These are phyloP conservation scores for Chloropsis hardwickii DNA, from an alignment of 2,113 vertebrate species.

Conservation along the genomic window DNA sequence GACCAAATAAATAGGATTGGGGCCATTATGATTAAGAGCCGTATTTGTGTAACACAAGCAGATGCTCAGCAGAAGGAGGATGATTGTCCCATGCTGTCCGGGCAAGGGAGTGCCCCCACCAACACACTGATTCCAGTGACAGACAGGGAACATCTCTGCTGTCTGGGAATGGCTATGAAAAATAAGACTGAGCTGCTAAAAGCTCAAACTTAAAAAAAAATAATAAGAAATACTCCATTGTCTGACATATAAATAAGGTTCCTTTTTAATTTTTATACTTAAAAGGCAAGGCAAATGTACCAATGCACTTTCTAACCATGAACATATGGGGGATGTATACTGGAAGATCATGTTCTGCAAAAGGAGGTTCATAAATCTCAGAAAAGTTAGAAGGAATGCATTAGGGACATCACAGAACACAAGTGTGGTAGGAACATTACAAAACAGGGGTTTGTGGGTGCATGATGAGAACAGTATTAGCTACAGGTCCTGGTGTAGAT, in stretches of 20 bases:
- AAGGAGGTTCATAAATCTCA: not conserved
- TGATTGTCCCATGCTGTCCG: not conserved
- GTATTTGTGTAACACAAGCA: constrained; percentile 33
- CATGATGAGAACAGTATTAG: not conserved
- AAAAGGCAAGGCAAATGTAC: not conserved
- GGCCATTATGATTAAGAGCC: constrained; percentile 3
- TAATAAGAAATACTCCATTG: not conserved
- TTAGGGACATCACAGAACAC: not conserved
- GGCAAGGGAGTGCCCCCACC: not conserved
- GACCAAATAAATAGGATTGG: constrained; percentile 51
- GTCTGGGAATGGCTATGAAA: too few relatives aligned
- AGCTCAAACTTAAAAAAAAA: too few relatives aligned
- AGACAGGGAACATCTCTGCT: not conserved
- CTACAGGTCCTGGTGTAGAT: not conserved
- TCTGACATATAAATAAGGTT: not conserved
- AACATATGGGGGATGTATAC: not conserved
- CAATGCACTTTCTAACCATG: not conserved
- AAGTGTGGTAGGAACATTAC: not conserved
- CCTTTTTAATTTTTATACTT: not conserved
- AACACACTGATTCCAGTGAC: not conserved
- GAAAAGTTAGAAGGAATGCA: not conserved
- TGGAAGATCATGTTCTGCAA: not conserved
- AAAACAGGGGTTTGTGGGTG: not conserved
- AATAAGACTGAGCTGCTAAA: too few relatives aligned
- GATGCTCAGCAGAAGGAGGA: not conserved